Conservation (phyloP, 2,888 invertebrate genomes). For the Lycocerus yunnanus region DNA sequence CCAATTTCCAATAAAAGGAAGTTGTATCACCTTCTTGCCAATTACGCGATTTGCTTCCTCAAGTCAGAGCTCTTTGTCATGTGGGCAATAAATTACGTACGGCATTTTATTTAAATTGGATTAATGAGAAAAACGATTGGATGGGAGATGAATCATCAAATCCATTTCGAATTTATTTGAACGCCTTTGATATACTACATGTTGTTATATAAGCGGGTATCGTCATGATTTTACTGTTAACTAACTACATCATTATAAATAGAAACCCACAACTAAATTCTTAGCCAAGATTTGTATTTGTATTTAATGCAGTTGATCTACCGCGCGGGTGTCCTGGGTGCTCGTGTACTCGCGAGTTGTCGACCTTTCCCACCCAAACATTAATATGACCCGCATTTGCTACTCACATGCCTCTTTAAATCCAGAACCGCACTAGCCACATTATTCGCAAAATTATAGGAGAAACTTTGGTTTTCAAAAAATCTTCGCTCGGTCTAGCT, state of each 20-base stretch:
- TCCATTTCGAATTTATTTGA: background rate
- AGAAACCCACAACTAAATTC: slow-evolving; percentile 6
- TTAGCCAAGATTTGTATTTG: background rate
- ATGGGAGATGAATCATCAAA: background rate
- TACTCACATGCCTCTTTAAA: slow-evolving; percentile 10
- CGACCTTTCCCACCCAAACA: slow-evolving; percentile 30
- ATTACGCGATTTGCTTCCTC: background rate
- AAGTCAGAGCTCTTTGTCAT: background rate
- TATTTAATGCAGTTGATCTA: background rate
- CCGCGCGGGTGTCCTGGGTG: slow-evolving; percentile 6
- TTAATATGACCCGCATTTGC: slow-evolving; percentile 24
- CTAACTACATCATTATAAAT: background rate
- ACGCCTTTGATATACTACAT: background rate
- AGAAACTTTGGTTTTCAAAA: no score
- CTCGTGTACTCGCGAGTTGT: slow-evolving; percentile 20
- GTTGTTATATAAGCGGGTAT: background rate
- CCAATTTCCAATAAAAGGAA: background rate
- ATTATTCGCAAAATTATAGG: no score
- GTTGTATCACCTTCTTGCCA: background rate
- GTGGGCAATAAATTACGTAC: background rate
- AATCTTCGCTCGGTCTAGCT: background rate
- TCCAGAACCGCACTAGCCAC: slow-evolving; percentile 7
- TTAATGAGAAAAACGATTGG: background rate
- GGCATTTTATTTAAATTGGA: background rate
- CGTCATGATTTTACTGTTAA: background rate